phyloP scores from a whole-genome alignment of 2,797 vertebrate genomes.

The Steatocranus sp. region DNA sequence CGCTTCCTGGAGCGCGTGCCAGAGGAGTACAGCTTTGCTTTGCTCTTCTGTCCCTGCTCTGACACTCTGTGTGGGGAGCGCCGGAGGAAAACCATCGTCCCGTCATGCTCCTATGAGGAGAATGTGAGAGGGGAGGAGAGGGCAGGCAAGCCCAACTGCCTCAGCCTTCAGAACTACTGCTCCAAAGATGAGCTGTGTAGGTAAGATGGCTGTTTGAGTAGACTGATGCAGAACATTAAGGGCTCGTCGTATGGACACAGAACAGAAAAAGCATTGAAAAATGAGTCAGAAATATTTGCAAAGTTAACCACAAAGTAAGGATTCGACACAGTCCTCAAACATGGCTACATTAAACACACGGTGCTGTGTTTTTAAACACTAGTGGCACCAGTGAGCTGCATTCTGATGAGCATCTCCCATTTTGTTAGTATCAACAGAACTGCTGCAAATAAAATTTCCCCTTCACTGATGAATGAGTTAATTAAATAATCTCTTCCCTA shows the following conservation, averaged over 20 bases:
- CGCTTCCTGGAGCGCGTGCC: constrained; percentile 90
- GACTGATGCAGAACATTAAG: not conserved
- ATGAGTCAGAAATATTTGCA: not conserved
- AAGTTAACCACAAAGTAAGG: not conserved
- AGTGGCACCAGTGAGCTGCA: not conserved
- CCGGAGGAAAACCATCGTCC: constrained; percentile 91
- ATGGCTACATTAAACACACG: not conserved
- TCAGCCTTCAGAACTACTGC: constrained; percentile 84
- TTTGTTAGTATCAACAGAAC: not conserved
- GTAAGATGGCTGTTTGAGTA: constrained; percentile 61
- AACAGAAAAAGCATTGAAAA: not conserved
- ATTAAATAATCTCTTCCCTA: not conserved
- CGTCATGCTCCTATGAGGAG: constrained; percentile 85
- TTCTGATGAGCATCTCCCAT: not conserved
- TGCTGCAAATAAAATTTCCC: not conserved
- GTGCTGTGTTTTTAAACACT: not conserved
- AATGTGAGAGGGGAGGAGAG: constrained; percentile 69
- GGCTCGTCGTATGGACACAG: not conserved
- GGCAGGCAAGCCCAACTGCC: constrained; percentile 82
- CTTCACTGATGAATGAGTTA: not conserved
- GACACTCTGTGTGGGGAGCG: constrained; percentile 88
- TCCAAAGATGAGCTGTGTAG: constrained; percentile 86
- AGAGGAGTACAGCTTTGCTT: constrained; percentile 84
- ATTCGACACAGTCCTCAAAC: not conserved
- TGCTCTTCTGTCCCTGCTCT: constrained; percentile 91